These are phyloP conservation scores for Blennius ocellaris DNA, from an alignment of 2,113 vertebrate species.

Conservation along the genomic window DNA sequence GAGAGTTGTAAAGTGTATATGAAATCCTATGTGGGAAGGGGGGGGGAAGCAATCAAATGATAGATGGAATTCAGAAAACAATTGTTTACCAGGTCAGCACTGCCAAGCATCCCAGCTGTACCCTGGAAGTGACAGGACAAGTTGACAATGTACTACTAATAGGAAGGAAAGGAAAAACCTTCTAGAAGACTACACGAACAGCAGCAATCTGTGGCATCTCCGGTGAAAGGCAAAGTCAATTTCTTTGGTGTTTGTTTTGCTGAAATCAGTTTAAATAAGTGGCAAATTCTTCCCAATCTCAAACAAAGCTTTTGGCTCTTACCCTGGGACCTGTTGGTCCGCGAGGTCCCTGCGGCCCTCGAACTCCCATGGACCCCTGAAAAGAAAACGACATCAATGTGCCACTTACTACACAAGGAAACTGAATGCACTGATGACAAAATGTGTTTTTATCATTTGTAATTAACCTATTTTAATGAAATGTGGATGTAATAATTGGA, in stretches of 20 bases:
- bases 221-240: background rate
- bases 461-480: no score
- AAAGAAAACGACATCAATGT: constrained; percentile 20
- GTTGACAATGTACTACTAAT: background rate
- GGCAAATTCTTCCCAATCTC: background rate
- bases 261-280: constrained; percentile 12
- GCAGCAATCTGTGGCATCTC: background rate
- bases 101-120: constrained; percentile 78
- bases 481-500: no score
- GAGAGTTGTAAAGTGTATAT: constrained; percentile 15
- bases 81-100: constrained; percentile 79
- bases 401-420: constrained; percentile 1
- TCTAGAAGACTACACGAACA: constrained; percentile 5
- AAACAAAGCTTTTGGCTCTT: constrained; percentile 69
- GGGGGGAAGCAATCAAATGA: background rate
- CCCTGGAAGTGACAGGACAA: constrained; percentile 71
- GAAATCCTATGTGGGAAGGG: background rate
- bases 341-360: constrained; percentile 91
- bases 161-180: constrained; percentile 8
- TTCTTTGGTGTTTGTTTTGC: no score
- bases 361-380: constrained; percentile 92
- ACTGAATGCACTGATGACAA: background rate
- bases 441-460: no score
- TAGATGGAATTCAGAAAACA: background rate
- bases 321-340: constrained; percentile 91